Evolutionary conservation across 2,888 invertebrate genomes (phyloP).

Genomic region (Lepidonotus clava): DNA sequence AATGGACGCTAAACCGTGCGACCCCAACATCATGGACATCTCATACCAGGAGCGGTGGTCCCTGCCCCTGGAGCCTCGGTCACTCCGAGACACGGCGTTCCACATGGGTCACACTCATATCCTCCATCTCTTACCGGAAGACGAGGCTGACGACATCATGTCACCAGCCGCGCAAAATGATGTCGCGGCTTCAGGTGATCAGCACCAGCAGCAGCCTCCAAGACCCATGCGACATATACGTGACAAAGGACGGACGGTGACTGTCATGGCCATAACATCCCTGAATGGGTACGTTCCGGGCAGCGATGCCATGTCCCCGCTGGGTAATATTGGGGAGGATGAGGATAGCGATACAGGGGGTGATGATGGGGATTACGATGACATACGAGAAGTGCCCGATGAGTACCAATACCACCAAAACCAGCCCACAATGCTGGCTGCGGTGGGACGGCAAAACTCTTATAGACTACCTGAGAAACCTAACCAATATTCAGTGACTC

Average conservation of each 20-base stretch:
- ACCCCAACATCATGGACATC: conserved; percentile 73
- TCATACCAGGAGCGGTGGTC: conserved; percentile 72
- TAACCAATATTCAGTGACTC: too few species aligned
- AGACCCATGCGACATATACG: background rate
- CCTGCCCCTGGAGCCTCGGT: conserved; percentile 70
- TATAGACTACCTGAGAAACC: too few species aligned
- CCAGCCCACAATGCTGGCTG: background rate
- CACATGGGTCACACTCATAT: conserved; percentile 75
- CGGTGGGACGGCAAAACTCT: background rate
- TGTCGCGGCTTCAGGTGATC: background rate
- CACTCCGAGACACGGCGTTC: conserved; percentile 73
- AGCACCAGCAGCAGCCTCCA: background rate
- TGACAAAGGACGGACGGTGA: conserved; percentile 20
- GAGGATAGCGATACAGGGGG: background rate
- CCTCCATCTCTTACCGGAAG: conserved; percentile 68
- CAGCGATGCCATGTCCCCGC: background rate
- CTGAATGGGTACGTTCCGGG: conserved; percentile 22
- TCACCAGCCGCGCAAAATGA: background rate
- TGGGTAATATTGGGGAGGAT: conserved; percentile 13
- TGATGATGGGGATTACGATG: background rate
- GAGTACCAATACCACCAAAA: background rate
- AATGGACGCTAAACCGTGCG: conserved; percentile 68
- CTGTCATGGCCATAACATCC: conserved; percentile 36
- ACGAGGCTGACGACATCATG: conserved; percentile 54
- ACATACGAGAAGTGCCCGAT: background rate